phyloP scores from a whole-genome alignment of 2,113 vertebrate genomes.

The Gallinago jamesoni region DNA sequence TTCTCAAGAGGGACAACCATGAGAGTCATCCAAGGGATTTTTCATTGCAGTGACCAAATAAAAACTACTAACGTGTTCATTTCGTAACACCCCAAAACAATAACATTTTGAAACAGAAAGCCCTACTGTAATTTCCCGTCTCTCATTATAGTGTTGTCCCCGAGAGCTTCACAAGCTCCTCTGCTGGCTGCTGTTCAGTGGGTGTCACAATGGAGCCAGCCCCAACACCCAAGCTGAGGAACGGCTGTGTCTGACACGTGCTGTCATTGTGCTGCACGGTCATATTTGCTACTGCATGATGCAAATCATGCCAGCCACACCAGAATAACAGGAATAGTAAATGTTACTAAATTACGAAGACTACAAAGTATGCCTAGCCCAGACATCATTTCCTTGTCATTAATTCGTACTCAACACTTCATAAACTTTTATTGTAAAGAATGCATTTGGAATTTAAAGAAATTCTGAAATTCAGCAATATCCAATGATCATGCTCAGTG shows the following conservation, averaged over 20 bases:
- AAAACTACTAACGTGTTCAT: not conserved
- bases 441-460: not conserved
- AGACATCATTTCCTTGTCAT: not conserved
- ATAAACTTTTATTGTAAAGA: not conserved
- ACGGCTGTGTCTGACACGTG: not conserved
- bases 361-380: not conserved
- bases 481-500: not conserved
- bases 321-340: not conserved
- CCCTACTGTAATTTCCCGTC: not conserved
- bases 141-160: not conserved
- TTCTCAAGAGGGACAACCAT: not conserved
- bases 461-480: not conserved
- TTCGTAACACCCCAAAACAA: not conserved
- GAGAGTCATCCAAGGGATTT: not conserved
- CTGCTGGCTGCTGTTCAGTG: not conserved
- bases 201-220: accelerated
- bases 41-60: not conserved
- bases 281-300: accelerated
- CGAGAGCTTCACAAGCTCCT: not conserved
- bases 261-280: accelerated
- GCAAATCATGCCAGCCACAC: not conserved
- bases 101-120: not conserved
- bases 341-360: not conserved
- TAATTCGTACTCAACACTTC: not conserved
- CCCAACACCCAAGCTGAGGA: not conserved